Evolutionary conservation across 1,140 invertebrate genomes (phyloP), one percentile per base, ranked within the genome.

Genomic region (Mesaphorura yosii): DNA sequence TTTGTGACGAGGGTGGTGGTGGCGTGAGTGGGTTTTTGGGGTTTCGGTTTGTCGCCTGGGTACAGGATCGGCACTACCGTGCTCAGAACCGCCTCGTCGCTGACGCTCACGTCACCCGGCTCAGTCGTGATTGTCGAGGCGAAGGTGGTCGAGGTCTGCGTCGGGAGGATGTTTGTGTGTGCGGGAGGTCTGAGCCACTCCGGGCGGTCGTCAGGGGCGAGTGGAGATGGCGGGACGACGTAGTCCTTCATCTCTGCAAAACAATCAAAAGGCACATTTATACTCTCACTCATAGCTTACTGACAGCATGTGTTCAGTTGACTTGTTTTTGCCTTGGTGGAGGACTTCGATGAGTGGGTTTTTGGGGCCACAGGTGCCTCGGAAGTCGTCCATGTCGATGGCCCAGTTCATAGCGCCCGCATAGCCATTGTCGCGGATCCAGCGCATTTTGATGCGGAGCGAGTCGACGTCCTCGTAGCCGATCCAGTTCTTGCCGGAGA

Each of bases 321-420:
- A 14, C 23, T 1, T 41, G 20, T n/a, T 23, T 27, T 31, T 40
- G 59, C 79, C 79, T 22, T 82, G 73, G 59, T 84, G 69, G 17
- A 92, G 66, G 42, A 86, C 73, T 48, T 81, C 77, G 58, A 81
- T 81, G 1, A 88, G 67, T 1, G 79, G 73, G 65, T 87, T 86
- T 57, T 75, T 75, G 1, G 75, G 70, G 0, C 86, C 86, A 64
- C 86, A 88, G 2, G 85, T 61, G 1, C 84, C 84, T 45, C 75
- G 72, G 64, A 87, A 88, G 64, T 88, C 85, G 50, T 88, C 85
- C 84, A 88, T 86, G 57, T 88, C 86, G 41, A 87, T 83, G 5
- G 86, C 85, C 88, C 88, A 92, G 10, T 78, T 83, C 88, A 92
- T 92, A 1, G 83, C 77, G 4, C 88, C 88, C 0, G 81, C 79